Evolutionary conservation across 2,888 invertebrate species (phyloP).

Genomic region (Rotaria socialis): DNA sequence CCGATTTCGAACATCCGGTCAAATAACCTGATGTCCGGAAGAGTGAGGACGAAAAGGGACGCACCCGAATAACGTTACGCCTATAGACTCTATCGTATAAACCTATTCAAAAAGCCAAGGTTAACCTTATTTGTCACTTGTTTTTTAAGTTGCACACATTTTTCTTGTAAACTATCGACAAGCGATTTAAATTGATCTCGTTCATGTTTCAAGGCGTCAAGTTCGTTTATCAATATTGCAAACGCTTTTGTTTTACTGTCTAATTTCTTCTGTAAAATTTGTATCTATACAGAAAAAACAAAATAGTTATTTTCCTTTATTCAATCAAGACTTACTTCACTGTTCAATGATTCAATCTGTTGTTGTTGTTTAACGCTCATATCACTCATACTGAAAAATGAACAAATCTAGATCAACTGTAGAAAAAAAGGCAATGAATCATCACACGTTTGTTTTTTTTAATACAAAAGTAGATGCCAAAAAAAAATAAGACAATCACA

Average conservation of each 20-base stretch:
- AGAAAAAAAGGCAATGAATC: too few species aligned
- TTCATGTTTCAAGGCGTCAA: background rate
- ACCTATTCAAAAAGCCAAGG: too few species aligned
- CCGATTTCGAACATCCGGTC: too few species aligned
- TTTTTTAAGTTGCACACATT: background rate
- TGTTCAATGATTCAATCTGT: constrained; percentile 21
- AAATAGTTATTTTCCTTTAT: background rate
- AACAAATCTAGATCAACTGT: background rate
- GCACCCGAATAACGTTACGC: too few species aligned
- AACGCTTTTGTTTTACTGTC: constrained; percentile 30
- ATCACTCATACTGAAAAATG: background rate
- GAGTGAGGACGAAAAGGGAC: too few species aligned
- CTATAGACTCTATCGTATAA: too few species aligned
- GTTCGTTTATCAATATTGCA: background rate
- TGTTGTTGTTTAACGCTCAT: constrained; percentile 4
- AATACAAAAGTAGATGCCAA: background rate
- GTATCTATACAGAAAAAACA: background rate
- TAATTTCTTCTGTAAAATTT: constrained; percentile 1
- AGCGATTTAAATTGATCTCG: constrained; percentile 32
- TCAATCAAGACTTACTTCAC: background rate
- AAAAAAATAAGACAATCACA: background rate
- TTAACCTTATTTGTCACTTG: background rate
- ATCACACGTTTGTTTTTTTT: too few species aligned
- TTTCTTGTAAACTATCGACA: constrained; percentile 32
- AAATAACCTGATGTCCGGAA: too few species aligned